Base-by-base conservation (phyloP, 2,888 invertebrate species). In the Acronicta leporina region DNA sequence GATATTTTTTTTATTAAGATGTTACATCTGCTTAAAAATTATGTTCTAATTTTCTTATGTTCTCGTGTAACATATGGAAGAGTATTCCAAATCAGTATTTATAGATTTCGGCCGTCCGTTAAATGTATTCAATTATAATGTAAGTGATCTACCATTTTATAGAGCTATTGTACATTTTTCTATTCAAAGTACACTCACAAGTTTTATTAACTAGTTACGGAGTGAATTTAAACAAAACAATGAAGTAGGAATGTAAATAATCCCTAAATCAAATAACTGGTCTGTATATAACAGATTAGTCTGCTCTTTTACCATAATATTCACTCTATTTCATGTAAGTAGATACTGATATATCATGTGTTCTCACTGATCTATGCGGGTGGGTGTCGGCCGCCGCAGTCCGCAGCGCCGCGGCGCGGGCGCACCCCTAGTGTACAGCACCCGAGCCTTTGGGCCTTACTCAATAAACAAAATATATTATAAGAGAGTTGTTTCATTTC, bases 371-470 rank as follows among this genome's bases (percentile, higher is more conserved):
- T 41, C 25, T 13, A 20, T 15, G 1, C 9, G 30, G 1, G 33
- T 38, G 46, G 8, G 40, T 11, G 47, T n/a, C 20, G 20, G 47
- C 16, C 10, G 30, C 40, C n/a, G n/a, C n/a, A n/a, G n/a, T n/a
- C n/a, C n/a, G n/a, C n/a, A n/a, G n/a, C n/a, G n/a, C n/a, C 41
- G 5, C 25, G 5, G 20, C 41, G 1, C 33, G 42, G 13, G 33
- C 41, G 50, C 61, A 20, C 47, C 15, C 14, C 40, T 46, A 38
- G 38, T 75, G 75, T 73, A 75, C 74, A 77, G 73, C 79, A 77
- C 76, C 58, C 35, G 15, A 62, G 86, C 82, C 83, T 83, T 66
- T 85, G 83, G 87, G 86, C 85, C 64, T 78, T 83, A 87, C 86
- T 87, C 86, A 88, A 79, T 88, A 87, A 87, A 88, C 75, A 67